Evolutionary conservation across 2,797 vertebrate genomes (phyloP), one percentile per base, ranked within the genome.

Genomic region (Acanthiza pusilla): DNA sequence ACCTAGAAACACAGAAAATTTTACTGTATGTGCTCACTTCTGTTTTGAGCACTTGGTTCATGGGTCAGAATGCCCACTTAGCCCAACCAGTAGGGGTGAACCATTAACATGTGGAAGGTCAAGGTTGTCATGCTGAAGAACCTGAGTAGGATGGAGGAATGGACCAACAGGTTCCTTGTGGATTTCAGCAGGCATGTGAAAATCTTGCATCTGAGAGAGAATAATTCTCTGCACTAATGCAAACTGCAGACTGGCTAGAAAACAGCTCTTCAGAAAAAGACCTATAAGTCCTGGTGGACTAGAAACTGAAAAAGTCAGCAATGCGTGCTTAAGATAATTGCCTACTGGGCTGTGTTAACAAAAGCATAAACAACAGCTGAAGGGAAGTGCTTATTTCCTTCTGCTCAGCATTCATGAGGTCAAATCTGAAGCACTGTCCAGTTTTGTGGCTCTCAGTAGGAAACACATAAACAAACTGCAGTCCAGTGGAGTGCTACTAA

Each of bases 151-250:
- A 29, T 20, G 13, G 13, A 82, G 20, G 30, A 73, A 65, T 16
- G 3, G 78, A 20, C 4, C 15, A 68, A 32, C 25, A 51, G 3
- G 22, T 40, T 82, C 29, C 8, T 72, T 0, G 0, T 22, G 17
- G 74, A 79, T 54, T 70, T 90, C 54, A 42, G 5, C 17, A 58
- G 53, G 70, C 1, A 0, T 2, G 3, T 68, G 68, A 36, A 88
- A 66, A 11, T 40, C n/a, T 66, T 48, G 12, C 10, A 71, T 43
- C 13, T 63, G 57, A 58, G 70, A 43, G 11, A 27, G 65, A 92
- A 27, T 19, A 90, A 15, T 16, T 32, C 20, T 34, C 20, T 48
- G 23, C 32, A 45, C 16, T 68, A 57, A 30, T 27, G n/a, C 22
- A 47, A 34, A 12, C 5, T 63, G 42, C 36, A 57, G 45, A 16